Evolutionary conservation across 2,888 invertebrate species (phyloP).

Genomic region (Tribolium freemani): DNA sequence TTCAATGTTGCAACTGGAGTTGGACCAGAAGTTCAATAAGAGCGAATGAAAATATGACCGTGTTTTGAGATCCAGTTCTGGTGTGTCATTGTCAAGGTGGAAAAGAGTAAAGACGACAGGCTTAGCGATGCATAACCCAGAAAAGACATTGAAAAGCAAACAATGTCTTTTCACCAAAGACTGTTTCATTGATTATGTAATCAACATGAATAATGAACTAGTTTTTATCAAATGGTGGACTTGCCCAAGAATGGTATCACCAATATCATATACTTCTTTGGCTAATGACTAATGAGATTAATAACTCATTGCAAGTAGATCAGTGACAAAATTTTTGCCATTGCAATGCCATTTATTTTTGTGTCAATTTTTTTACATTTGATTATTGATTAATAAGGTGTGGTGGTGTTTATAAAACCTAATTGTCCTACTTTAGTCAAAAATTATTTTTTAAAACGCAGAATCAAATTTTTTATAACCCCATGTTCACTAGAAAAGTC

Average conservation of each 20-base stretch:
- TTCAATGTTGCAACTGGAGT: background rate
- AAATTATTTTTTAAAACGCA: background rate
- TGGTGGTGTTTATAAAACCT: background rate
- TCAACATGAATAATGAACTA: background rate
- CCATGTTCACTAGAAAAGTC: background rate
- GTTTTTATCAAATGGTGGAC: no score
- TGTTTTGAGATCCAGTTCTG: constrained; percentile 15
- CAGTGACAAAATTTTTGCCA: no score
- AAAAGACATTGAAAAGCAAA: constrained; percentile 5
- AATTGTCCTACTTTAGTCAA: no score
- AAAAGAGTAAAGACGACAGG: constrained; percentile 1
- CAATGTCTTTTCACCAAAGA: background rate
- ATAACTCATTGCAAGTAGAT: no score
- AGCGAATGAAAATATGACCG: constrained; percentile 8
- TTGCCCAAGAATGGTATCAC: no score
- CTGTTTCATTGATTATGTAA: background rate
- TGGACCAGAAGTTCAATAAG: background rate
- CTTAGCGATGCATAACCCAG: constrained; percentile 27
- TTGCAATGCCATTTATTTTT: no score
- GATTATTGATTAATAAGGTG: no score
- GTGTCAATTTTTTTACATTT: no score
- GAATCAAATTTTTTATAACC: background rate
- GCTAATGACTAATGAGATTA: no score
- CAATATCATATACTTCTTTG: no score
- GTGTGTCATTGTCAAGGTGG: constrained; percentile 34